Conservation (phyloP, 2,888 invertebrate species). For the Cantharis rustica region DNA sequence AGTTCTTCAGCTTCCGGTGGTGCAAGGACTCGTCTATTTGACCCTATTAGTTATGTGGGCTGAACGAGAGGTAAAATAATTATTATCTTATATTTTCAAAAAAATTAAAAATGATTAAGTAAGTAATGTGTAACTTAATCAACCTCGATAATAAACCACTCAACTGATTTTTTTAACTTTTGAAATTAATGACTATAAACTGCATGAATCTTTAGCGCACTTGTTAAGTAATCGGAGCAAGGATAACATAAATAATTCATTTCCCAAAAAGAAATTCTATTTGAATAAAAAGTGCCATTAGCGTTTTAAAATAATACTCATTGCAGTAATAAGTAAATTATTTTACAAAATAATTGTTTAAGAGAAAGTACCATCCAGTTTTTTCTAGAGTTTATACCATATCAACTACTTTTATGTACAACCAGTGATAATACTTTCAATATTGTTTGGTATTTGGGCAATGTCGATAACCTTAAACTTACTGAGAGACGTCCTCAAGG, state of each 20-base stretch:
- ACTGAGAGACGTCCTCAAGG: constrained; percentile 56
- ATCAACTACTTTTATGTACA: constrained; percentile 67
- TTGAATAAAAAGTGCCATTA: not conserved
- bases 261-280: not conserved
- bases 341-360: not conserved
- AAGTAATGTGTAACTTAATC: too few species aligned
- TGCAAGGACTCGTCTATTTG: constrained; percentile 68
- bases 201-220: not conserved
- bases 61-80: constrained; percentile 65
- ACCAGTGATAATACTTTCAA: constrained; percentile 67
- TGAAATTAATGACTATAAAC: not conserved
- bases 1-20: constrained; percentile 71
- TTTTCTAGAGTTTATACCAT: constrained; percentile 62
- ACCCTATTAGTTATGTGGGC: constrained; percentile 65
- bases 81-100: not conserved
- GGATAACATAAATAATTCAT: not conserved
- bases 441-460: constrained; percentile 72
- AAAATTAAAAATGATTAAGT: too few species aligned
- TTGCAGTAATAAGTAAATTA: not conserved
- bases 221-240: not conserved
- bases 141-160: too few species aligned
- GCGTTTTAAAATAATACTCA: not conserved
- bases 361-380: constrained; percentile 17
- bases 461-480: constrained; percentile 67
- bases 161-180: not conserved